Percentiles rank a stretch among this genome's conserved stretches.
Conservation (phyloP, 2,888 invertebrate genomes). For the Scotopteryx bipunctaria region DNA sequence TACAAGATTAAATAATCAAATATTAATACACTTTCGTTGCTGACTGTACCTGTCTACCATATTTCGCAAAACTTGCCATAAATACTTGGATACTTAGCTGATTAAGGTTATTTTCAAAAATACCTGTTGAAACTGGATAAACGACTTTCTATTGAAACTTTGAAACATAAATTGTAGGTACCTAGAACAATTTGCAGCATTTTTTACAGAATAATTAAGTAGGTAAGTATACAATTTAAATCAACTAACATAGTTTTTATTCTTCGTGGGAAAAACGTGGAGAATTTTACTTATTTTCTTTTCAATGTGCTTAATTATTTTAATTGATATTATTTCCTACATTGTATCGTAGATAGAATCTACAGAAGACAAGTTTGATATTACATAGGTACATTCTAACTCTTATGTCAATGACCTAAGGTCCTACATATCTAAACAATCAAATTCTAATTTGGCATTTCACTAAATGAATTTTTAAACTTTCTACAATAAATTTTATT, state of each 20-base stretch:
- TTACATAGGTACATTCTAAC: neutral
- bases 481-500: neutral
- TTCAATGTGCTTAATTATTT: neutral
- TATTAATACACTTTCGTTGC: too few species aligned
- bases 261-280: slow-evolving; percentile 7
- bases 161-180: neutral
- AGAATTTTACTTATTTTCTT: neutral
- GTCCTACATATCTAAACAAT: neutral
- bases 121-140: too few species aligned
- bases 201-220: neutral
- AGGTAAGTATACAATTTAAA: neutral
- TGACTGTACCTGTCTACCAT: too few species aligned
- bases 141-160: too few species aligned
- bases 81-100: too few species aligned
- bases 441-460: slow-evolving; percentile 11
- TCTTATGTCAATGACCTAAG: slow-evolving; percentile 2
- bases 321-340: neutral
- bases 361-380: neutral
- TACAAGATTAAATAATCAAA: too few species aligned
- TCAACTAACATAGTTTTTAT: neutral
- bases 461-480: neutral
- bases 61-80: too few species aligned
- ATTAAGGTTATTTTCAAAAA: too few species aligned
- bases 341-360: neutral
- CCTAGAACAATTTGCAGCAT: neutral